Conservation (phyloP, 2,113 vertebrate species). For the Bos taurus region ARS-UCD2.0 NC_037344.1:44687501-44688000, state of each 20-base stretch:
- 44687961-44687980: neutral
- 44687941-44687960: neutral
- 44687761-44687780: neutral
- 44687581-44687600: neutral
- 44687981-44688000: neutral
- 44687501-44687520: neutral
- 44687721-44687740: neutral
- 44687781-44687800: neutral
- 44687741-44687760: neutral
- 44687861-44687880: neutral
- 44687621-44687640: neutral
- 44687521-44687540: neutral
- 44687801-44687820: neutral
- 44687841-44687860: accelerated
- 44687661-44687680: neutral
- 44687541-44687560: neutral
- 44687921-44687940: slow-evolving; percentile 34
- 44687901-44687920: neutral
- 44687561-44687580: neutral
- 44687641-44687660: neutral
- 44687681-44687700: neutral
- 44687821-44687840: neutral
- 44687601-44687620: neutral
- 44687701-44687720: neutral
- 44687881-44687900: neutral